Evolutionary conservation across 2,888 invertebrate species (phyloP), one percentile per base, ranked within the genome.

Genomic region (Drosophila melanosoma): DNA sequence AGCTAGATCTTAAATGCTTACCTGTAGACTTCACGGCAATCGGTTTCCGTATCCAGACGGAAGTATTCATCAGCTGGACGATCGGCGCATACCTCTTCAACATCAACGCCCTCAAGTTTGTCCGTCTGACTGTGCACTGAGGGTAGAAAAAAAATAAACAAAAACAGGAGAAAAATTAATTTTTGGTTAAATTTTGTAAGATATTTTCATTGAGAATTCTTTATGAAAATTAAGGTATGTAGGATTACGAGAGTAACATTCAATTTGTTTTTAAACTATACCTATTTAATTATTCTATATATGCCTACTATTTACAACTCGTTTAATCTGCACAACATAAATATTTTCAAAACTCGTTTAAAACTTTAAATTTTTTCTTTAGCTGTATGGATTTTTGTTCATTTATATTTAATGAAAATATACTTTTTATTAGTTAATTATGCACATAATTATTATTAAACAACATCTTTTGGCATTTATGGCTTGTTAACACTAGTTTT

Each of bases 1-100:
- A 12, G 36, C 23, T 40, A 57, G 29, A 29, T 38, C 3, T 7
- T 17, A 8, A 26, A 15, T 26, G 64, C 93, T 94, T 94, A 98
- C 97, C 98, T 97, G 91, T 98, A 98, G 83, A 98, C 98, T 93
- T 98, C 98, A 88, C 98, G 95, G 94, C 98, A 98, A 94, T 98
- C 98, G 77, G 96, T 96, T 33, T 97, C 97, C 60, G 96, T 95
- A 81, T 95, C 94, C 85, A 98, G 94, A 81, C 98, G 95, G 95
- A 98, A 98, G 94, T 98, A 98, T 93, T 98, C 98, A 91, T 98
- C 98, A 23, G 96, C 97, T 5, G 98, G 97, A 87, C 98, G 95
- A 90, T 97, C 96, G 81, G 96, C 96, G 93, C 98, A 98, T 60
- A 97, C 95, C 93, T 97, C 96, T 90, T 98, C 98, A 5, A 97